These are phyloP conservation scores for Papilio glaucus DNA, from an alignment of 1,140 invertebrate species.

Conservation along the genomic window DNA sequence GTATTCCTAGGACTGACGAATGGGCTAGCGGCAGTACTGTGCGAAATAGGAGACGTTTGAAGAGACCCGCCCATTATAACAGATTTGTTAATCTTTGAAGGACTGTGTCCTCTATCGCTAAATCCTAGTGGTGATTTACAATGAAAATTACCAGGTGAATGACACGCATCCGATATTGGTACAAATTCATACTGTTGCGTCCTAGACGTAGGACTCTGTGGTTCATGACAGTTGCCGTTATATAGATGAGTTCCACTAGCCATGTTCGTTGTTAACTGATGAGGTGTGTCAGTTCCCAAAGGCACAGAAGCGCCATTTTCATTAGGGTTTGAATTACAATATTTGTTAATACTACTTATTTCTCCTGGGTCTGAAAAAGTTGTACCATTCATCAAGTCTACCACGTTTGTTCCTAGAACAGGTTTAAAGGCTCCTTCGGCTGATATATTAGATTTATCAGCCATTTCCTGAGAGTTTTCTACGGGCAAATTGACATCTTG, in stretches of 20 bases:
- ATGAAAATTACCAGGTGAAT: slow-evolving; percentile 83
- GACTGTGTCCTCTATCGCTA: slow-evolving; percentile 65
- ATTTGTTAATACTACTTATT: slow-evolving; percentile 51
- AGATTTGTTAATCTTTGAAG: slow-evolving; percentile 73
- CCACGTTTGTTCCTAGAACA: slow-evolving; percentile 47
- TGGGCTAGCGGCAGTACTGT: slow-evolving; percentile 86
- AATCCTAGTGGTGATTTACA: slow-evolving; percentile 73
- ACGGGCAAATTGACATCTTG: slow-evolving; percentile 50
- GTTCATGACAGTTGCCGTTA: slow-evolving; percentile 71
- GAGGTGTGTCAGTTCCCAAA: slow-evolving; percentile 53
- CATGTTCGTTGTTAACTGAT: slow-evolving; percentile 50
- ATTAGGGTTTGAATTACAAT: slow-evolving; percentile 51
- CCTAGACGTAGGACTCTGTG: slow-evolving; percentile 85
- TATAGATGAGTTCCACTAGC: slow-evolving; percentile 57
- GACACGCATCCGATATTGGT: slow-evolving; percentile 90
- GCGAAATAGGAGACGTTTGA: slow-evolving; percentile 75
- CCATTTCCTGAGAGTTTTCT: slow-evolving; percentile 50
- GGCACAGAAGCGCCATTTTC: slow-evolving; percentile 61
- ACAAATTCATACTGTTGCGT: slow-evolving; percentile 92
- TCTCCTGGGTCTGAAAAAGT: slow-evolving; percentile 50
- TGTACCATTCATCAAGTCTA: slow-evolving; percentile 55
- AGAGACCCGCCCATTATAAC: slow-evolving; percentile 76
- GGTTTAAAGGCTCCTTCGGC: slow-evolving; percentile 69
- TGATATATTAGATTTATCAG: slow-evolving; percentile 42
- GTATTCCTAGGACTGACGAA: slow-evolving; percentile 93